Conservation (phyloP, 2,888 invertebrate species). For the Nymphalis urticae region DNA sequence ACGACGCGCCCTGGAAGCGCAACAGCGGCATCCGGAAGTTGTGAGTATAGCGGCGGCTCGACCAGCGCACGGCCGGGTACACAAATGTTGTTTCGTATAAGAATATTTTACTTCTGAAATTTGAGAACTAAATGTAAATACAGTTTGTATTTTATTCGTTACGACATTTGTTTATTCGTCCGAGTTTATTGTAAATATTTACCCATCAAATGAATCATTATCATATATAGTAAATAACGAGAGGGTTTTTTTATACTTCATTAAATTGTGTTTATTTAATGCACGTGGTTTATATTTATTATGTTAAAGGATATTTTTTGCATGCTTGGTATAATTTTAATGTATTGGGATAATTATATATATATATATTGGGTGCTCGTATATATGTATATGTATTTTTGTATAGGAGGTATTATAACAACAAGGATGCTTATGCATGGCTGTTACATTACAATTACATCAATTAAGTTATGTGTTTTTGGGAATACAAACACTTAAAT, state of each 20-base stretch:
- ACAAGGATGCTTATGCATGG: conserved; percentile 12
- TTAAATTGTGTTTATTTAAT: not conserved
- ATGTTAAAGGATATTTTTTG: not conserved
- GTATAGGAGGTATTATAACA: not conserved
- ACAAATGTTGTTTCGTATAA: not conserved
- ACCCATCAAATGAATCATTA: too few species aligned
- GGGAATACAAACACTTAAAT: too few species aligned
- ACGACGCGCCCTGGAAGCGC: conserved; percentile 97
- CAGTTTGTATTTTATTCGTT: not conserved
- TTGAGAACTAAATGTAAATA: too few species aligned
- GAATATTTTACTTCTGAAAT: too few species aligned
- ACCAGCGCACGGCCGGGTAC: not conserved
- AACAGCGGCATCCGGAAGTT: conserved; percentile 95
- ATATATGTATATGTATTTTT: not conserved
- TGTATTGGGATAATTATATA: not conserved
- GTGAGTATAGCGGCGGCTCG: conserved; percentile 80
- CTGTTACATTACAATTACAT: conserved; percentile 23
- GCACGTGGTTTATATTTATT: not conserved
- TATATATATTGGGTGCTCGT: not conserved
- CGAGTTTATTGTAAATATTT: too few species aligned
- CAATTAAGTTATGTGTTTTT: too few species aligned
- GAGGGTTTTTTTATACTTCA: not conserved
- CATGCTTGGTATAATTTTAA: conserved; percentile 1
- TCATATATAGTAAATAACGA: not conserved
- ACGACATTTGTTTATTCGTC: too few species aligned